Base-by-base conservation (phyloP, 2,888 invertebrate species). In the Mythimna albipuncta region DNA sequence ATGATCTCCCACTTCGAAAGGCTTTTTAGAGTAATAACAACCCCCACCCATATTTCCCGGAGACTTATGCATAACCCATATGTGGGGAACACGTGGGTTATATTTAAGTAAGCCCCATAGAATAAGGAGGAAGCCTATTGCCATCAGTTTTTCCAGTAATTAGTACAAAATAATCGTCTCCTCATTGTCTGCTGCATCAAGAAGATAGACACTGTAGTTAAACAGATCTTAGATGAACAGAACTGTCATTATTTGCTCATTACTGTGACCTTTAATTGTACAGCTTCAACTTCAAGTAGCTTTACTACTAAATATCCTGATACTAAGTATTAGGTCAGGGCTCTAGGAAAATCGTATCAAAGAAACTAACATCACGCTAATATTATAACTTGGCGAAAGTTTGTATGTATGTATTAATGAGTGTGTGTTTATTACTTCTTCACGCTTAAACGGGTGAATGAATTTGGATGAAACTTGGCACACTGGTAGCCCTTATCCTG, bases 231-330 rank as follows among this genome's bases (percentile, higher is more conserved):
- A 67, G 64, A 57, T 44, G 69, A 58, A 21, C 21, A 26, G 54
- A 26, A 50, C 35, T n/a, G 13, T 58, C 54, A 62, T 75, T 67
- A 75, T 81, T 81, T 70, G 4, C 64, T 61, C 52, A 68, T 75
- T 71, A 71, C 35, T 47, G 10, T 21, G 41, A 71, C 32, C 19
- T 81, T 59, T 75, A 70, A 75, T 57, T 66, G 44, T 44, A 44
- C n/a, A 26, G 41, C 66, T 52, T 59, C 21, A 32, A 32, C 63
- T 52, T 54, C 21, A 16, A 32, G 11, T 58, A 64, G 13, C 9
- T 54, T 38, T 32, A 13, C 2, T 68, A 68, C 21, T 21, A 21
- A 74, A 13, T 10, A 64, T 75, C 32, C 75, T 65, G 13, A 13
- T 57, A 44, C 50, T 26, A 55, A n/a, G 26, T 47, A 19, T 47